Conservation (phyloP, 2,797 vertebrate genomes). For the Cuniculus paca region DNA sequence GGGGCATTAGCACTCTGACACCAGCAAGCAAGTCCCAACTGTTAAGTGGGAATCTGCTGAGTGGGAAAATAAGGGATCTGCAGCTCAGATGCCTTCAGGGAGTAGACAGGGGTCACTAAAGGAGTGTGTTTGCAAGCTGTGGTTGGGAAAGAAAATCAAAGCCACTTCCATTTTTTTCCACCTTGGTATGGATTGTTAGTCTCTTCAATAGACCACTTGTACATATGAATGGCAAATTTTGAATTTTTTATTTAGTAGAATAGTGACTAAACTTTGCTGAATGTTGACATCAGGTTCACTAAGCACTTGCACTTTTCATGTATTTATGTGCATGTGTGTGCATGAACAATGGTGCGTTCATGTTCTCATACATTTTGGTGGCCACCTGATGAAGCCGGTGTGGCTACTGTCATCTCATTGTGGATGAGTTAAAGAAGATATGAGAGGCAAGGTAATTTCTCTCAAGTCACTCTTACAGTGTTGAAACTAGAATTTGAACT, state of each 20-base stretch:
- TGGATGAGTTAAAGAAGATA: background rate
- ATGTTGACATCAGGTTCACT: background rate
- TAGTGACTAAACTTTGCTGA: slow-evolving; percentile 7
- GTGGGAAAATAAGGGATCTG: background rate
- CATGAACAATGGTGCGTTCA: background rate
- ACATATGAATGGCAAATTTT: background rate
- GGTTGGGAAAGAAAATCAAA: background rate
- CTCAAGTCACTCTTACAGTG: background rate
- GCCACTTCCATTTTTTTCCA: background rate
- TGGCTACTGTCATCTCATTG: background rate
- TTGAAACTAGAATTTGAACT: background rate
- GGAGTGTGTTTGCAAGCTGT: background rate
- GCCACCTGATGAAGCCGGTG: background rate
- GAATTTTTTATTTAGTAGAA: background rate
- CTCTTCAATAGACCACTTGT: background rate
- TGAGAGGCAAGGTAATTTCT: background rate
- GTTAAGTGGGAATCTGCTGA: background rate
- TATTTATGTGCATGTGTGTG: background rate
- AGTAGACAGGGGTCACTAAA: background rate
- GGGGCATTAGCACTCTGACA: background rate
- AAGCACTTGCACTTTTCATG: background rate
- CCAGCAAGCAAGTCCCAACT: background rate
- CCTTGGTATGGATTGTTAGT: background rate
- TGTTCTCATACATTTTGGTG: background rate
- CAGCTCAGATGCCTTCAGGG: background rate